A percentile compares a stretch with the other conserved stretches of the same genome.
Evolutionary conservation across 2,113 vertebrate species (phyloP).

Genomic region (Phrynocephalus versicolor): DNA sequence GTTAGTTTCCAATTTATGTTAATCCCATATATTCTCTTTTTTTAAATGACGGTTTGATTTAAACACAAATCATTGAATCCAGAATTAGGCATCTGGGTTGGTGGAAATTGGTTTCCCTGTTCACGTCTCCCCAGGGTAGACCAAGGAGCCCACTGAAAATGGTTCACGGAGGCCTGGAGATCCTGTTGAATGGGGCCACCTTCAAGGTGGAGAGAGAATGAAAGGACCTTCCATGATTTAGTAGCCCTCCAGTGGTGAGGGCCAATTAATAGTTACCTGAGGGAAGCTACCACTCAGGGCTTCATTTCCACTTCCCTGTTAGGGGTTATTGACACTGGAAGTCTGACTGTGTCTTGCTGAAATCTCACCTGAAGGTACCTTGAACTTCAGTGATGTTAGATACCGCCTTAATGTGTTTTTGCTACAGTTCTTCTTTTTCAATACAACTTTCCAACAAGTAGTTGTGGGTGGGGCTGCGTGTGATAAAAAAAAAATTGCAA

Average conservation of each 20-base stretch:
- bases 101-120: neutral
- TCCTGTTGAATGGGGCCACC: neutral
- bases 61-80: neutral
- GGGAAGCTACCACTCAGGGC: too few species aligned
- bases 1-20: conserved; percentile 66
- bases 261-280: neutral
- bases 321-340: neutral
- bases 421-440: neutral
- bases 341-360: neutral
- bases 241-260: neutral
- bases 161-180: neutral
- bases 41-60: neutral
- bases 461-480: neutral
- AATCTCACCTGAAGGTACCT: too few species aligned
- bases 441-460: neutral
- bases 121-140: neutral
- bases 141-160: neutral
- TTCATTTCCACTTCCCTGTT: neutral
- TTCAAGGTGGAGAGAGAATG: neutral
- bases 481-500: neutral
- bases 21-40: neutral
- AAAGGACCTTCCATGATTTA: neutral
- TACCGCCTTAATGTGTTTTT: too few species aligned
- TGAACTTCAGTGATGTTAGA: too few species aligned
- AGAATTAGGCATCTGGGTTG: neutral